Percentiles rank a stretch among this genome's conserved stretches.
Conservation (phyloP, 2,888 invertebrate species). For the Drosophila fungiperda region DNA sequence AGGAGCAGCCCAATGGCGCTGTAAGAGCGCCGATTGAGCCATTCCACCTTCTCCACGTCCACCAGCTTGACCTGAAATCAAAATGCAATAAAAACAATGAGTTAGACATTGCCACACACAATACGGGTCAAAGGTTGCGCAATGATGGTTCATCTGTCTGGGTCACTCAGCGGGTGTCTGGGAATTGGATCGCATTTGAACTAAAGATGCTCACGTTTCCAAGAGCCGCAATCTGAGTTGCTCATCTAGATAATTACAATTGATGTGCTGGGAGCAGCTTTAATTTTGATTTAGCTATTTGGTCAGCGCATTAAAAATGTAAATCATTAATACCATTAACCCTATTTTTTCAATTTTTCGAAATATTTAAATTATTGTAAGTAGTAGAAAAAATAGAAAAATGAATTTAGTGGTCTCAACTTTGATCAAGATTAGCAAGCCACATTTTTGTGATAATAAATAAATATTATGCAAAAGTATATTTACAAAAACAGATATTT, state of each 20-base stretch:
- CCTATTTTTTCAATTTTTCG: neutral
- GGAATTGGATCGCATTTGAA: conserved; percentile 25
- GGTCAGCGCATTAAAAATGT: neutral
- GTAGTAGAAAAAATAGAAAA: too few relatives aligned
- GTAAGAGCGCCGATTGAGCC: conserved; percentile 88
- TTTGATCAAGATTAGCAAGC: neutral
- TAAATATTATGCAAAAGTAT: neutral
- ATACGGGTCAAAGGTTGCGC: conserved; percentile 66
- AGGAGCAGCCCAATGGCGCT: conserved; percentile 87
- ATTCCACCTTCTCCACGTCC: conserved; percentile 88
- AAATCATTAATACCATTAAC: neutral
- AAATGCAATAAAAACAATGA: conserved; percentile 35
- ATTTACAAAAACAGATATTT: too few relatives aligned
- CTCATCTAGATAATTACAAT: conserved; percentile 15
- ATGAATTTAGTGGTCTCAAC: neutral
- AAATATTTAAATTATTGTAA: neutral
- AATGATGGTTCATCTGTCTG: conserved; percentile 27
- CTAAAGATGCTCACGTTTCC: conserved; percentile 10
- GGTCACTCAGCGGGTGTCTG: conserved; percentile 53
- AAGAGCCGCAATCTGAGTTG: conserved; percentile 2
- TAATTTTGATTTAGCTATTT: neutral
- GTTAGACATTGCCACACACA: conserved; percentile 21
- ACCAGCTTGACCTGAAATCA: conserved; percentile 86
- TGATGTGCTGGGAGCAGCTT: neutral
- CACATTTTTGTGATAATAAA: neutral